Percentiles rank a stretch among this genome's conserved stretches.
Conservation (phyloP, 2,888 invertebrate genomes). For the Platynereis dumerilii region DNA sequence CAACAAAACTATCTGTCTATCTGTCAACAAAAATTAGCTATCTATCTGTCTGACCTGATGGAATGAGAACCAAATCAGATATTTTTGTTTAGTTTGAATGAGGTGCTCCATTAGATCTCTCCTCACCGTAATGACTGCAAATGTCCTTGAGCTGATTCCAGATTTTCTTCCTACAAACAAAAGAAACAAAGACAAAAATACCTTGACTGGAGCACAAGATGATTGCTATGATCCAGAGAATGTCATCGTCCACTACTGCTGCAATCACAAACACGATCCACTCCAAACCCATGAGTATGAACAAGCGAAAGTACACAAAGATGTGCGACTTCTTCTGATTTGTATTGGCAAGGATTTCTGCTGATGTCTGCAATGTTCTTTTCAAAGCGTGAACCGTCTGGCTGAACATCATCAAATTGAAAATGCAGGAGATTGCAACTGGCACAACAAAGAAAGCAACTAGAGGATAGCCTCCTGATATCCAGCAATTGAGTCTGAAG, state of each 20-base stretch:
- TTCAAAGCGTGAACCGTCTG: background rate
- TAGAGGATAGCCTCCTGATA: background rate
- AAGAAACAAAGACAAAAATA: no score
- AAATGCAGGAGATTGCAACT: background rate
- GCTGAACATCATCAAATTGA: background rate
- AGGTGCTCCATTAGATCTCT: no score
- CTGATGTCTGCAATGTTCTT: background rate
- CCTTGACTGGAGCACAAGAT: no score
- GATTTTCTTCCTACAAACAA: no score
- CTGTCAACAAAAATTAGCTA: no score
- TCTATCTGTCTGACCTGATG: no score
- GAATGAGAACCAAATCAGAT: no score
- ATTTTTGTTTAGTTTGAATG: no score
- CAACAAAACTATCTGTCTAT: no score
- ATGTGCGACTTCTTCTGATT: background rate
- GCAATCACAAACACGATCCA: slow-evolving; percentile 1
- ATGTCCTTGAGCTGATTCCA: no score
- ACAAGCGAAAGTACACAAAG: background rate
- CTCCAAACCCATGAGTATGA: background rate
- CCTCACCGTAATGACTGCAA: no score
- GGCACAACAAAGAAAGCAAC: background rate
- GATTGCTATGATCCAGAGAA: slow-evolving; percentile 2
- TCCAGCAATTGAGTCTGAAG: background rate
- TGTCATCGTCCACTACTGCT: background rate
- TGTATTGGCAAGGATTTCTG: background rate